Percentiles rank a stretch among this genome's conserved stretches.
These are phyloP conservation scores for Onchidella celtica DNA, from an alignment of 2,888 invertebrate species.

Conservation along the genomic window DNA sequence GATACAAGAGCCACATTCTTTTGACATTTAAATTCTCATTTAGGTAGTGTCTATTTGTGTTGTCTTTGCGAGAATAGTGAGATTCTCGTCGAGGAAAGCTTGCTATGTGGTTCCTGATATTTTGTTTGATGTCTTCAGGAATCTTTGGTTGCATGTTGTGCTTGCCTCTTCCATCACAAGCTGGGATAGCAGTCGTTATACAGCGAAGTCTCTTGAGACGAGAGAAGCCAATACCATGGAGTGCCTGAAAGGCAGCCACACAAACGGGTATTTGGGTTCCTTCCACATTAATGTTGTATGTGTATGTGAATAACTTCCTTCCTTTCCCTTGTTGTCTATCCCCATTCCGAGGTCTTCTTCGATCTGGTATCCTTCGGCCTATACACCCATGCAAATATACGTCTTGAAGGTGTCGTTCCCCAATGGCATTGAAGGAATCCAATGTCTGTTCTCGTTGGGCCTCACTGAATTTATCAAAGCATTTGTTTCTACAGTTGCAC, in stretches of 20 bases:
- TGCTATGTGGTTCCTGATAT: slow-evolving; percentile 25
- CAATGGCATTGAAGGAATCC: slow-evolving; percentile 15
- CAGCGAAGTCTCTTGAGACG: slow-evolving; percentile 21
- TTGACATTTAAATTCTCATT: slow-evolving; percentile 43
- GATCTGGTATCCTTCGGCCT: not conserved
- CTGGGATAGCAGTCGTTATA: slow-evolving; percentile 7
- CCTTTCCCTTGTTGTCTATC: slow-evolving; percentile 17
- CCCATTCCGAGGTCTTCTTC: slow-evolving; percentile 21
- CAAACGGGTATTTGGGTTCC: not conserved
- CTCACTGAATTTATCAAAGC: slow-evolving; percentile 8
- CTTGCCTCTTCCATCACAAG: not conserved
- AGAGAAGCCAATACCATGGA: slow-evolving; percentile 33
- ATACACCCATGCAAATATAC: slow-evolving; percentile 34
- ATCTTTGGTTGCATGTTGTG: slow-evolving; percentile 10
- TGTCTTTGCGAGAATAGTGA: slow-evolving; percentile 36
- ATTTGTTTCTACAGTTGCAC: slow-evolving; percentile 7
- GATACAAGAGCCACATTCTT: slow-evolving; percentile 50
- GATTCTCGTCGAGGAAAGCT: slow-evolving; percentile 40
- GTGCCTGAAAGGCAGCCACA: slow-evolving; percentile 1
- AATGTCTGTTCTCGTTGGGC: not conserved
- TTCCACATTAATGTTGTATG: not conserved
- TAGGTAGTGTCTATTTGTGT: slow-evolving; percentile 39
- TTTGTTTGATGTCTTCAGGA: slow-evolving; percentile 15
- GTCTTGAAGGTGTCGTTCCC: slow-evolving; percentile 22
- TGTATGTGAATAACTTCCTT: slow-evolving; percentile 11